Evolutionary conservation across 2,113 vertebrate species (phyloP).

Genomic region (Zingel zingel): DNA sequence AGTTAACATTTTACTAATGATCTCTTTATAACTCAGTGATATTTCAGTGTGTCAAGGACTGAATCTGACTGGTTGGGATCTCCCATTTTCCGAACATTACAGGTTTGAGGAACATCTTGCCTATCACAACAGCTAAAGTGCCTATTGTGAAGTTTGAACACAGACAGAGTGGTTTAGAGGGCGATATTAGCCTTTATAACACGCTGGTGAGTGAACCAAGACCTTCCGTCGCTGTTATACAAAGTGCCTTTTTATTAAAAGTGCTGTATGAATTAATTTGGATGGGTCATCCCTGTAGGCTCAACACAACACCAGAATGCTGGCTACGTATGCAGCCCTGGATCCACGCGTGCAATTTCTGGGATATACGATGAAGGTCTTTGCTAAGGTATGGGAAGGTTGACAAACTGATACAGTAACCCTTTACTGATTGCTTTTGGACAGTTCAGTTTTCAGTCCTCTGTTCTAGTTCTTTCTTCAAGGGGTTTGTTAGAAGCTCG

Average conservation of each 20-base stretch:
- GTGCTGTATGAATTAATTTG: not conserved
- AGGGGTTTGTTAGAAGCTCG: too few relatives aligned
- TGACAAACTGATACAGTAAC: not conserved
- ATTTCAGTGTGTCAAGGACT: not conserved
- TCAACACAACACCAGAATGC: conserved; percentile 98
- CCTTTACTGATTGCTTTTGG: not conserved
- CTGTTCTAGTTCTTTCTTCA: not conserved
- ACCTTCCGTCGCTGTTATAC: not conserved
- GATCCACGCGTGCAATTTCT: conserved; percentile 95
- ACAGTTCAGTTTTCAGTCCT: not conserved
- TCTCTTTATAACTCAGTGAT: not conserved
- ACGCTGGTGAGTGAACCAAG: conserved; percentile 89
- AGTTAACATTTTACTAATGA: not conserved
- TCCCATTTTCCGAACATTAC: conserved; percentile 27
- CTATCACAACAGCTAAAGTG: conserved; percentile 99
- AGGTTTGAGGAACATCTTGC: conserved; percentile 99
- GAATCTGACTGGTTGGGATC: not conserved
- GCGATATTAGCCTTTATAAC: conserved; percentile 98
- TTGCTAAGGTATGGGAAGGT: conserved; percentile 89
- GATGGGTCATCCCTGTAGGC: conserved; percentile 81
- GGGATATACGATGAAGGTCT: conserved; percentile 98
- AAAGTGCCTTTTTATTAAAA: not conserved
- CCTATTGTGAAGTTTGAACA: conserved; percentile 99
- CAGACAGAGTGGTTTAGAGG: conserved; percentile 93
- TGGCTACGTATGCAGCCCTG: conserved; percentile 96